A percentile compares a stretch with the other conserved stretches of the same genome.
phyloP scores from a whole-genome alignment of 2,797 vertebrate genomes.

The Florisuga fusca region DNA sequence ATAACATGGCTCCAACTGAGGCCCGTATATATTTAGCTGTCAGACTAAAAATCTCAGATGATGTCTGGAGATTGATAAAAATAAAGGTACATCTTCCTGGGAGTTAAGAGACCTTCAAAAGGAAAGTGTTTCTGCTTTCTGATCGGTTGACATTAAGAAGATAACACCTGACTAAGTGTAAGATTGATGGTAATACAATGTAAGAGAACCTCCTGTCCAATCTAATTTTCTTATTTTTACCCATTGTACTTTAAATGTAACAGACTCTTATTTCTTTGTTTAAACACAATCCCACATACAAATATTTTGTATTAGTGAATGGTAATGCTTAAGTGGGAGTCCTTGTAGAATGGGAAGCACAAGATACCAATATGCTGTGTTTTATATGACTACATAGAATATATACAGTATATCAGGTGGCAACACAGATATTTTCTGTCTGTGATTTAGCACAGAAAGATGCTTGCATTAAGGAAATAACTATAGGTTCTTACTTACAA shows the following conservation, averaged over 20 bases:
- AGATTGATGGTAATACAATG: not conserved
- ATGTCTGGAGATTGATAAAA: not conserved
- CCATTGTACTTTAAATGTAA: not conserved
- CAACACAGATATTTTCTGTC: not conserved
- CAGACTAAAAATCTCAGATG: not conserved
- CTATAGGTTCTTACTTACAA: not conserved
- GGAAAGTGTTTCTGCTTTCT: not conserved
- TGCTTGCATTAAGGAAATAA: not conserved
- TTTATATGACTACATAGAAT: not conserved
- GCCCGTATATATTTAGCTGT: not conserved
- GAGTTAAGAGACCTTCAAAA: not conserved
- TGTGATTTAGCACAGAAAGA: not conserved
- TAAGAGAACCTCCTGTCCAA: not conserved
- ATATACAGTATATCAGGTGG: not conserved
- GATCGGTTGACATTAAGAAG: not conserved
- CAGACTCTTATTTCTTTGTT: not conserved
- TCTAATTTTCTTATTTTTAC: not conserved
- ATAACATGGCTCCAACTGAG: not conserved
- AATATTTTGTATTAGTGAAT: not conserved
- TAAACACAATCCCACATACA: not conserved
- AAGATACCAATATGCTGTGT: not conserved
- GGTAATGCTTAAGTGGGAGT: not conserved
- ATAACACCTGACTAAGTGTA: not conserved
- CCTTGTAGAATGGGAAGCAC: not conserved
- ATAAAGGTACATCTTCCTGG: not conserved